phyloP scores from a whole-genome alignment of 2,113 vertebrate species.

The Oreamnos americanus region DNA sequence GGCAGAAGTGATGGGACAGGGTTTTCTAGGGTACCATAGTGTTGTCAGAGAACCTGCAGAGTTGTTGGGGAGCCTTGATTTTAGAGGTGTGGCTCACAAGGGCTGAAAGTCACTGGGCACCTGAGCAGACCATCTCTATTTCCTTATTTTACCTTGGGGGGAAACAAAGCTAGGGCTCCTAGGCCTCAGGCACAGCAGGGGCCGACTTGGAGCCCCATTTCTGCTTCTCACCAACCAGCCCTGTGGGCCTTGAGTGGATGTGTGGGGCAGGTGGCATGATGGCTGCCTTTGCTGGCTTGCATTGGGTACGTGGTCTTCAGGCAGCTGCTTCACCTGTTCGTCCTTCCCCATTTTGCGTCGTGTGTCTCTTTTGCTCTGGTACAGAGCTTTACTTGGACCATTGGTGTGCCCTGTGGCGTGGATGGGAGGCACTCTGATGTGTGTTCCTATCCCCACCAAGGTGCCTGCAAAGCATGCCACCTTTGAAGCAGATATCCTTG shows the following conservation, averaged over 20 bases:
- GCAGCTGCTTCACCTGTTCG: background rate
- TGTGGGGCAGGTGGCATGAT: background rate
- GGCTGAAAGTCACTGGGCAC: background rate
- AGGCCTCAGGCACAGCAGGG: background rate
- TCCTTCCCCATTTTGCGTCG: background rate
- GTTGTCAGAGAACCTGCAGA: background rate
- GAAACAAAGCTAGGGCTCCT: background rate
- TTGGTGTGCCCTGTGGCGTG: background rate
- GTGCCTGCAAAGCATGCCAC: background rate
- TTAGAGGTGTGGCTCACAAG: background rate
- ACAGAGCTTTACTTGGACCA: background rate
- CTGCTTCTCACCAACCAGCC: background rate
- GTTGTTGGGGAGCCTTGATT: background rate
- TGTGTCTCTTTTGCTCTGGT: background rate
- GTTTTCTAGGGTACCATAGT: background rate
- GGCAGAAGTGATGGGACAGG: background rate
- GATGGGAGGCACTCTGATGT: background rate
- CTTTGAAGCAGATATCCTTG: background rate
- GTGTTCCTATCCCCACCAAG: background rate
- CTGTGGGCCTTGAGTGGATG: background rate
- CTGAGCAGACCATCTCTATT: background rate
- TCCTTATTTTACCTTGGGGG: background rate
- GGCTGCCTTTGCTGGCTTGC: background rate
- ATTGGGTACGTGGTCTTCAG: background rate
- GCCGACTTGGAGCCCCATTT: background rate